Evolutionary conservation across 2,797 vertebrate species (phyloP), one percentile per base, ranked within the genome.

Genomic region (Crypturellus tataupa): DNA sequence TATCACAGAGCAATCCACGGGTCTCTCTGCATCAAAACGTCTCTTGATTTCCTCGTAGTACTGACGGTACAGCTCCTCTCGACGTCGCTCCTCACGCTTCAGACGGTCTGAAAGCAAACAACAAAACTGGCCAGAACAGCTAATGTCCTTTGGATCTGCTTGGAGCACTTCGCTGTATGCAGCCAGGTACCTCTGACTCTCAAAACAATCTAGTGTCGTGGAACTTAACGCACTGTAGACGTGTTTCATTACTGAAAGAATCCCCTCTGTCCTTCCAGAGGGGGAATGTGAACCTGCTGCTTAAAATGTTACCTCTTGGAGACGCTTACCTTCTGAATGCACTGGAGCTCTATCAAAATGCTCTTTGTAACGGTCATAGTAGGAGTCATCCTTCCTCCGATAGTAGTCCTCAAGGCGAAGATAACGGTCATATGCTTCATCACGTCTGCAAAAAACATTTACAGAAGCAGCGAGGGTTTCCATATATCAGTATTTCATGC

Each of bases 1-100:
- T 19, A 99, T 99, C 84, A 99, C 99, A 1, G 99, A 99, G 95
- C 99, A 99, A 97, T 99, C 99, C 9, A 99, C 99, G 0, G 99
- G 99, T 25, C 99, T 98, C 84, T 99, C 99, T 0, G 98, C 97
- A 93, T 99, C 99, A 19, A 99, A 98, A 77, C 99, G 99, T 15
- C 98, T 98, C 98, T 99, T 99, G 53, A 99, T 99, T 85, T 99
- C 99, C 96, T 99, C 99, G 3, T 99, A 99, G 97, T 99, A 99
- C 75, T 99, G 99, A 7, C 99, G 98, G 89, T 99, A 99, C 10
- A 99, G 97, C 72, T 99, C 99, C 62, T 99, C 99, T 35, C 99
- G 98, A 39, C 98, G 98, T 0, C 98, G 98, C 87, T 99, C 99
- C 92, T 99, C 99, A 1, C 98, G 98, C 79, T 99, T 98, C 86